Evolutionary conservation across 2,888 invertebrate species (phyloP).

Genomic region (Chrysina gloriosa): DNA sequence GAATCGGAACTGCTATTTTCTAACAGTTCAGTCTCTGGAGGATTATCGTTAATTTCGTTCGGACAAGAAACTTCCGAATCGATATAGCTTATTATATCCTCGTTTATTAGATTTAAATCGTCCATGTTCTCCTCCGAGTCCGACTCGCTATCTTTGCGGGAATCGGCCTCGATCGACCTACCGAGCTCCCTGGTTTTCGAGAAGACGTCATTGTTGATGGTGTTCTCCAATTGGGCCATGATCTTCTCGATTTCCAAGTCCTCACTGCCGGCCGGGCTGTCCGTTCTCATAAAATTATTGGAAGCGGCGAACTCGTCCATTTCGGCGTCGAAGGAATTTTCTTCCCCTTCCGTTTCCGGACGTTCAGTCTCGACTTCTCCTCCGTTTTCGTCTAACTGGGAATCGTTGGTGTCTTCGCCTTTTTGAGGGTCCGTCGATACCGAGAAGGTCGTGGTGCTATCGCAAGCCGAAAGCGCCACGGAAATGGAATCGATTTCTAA

Average conservation of each 20-base stretch:
- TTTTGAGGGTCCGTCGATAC: no score
- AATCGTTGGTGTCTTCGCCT: no score
- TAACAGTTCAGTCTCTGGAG: background rate
- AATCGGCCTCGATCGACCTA: background rate
- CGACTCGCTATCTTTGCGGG: background rate
- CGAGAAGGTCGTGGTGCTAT: no score
- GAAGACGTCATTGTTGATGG: slow-evolving; percentile 1
- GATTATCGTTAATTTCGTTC: no score
- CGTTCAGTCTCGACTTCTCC: background rate
- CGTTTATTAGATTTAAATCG: slow-evolving; percentile 14
- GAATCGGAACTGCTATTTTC: background rate
- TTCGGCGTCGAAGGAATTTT: slow-evolving; percentile 4
- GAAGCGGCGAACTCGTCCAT: slow-evolving; percentile 4
- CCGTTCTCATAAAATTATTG: slow-evolving; percentile 1
- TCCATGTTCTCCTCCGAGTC: slow-evolving; percentile 10
- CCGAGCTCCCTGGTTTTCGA: background rate
- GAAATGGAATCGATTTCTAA: no score
- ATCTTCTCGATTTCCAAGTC: slow-evolving; percentile 20
- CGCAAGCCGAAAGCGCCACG: no score
- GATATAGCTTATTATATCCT: slow-evolving; percentile 14
- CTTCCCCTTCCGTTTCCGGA: background rate
- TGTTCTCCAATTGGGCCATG: slow-evolving; percentile 11
- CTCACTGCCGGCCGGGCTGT: background rate
- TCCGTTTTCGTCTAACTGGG: background rate
- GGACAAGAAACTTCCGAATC: no score